A percentile compares a stretch with the other conserved stretches of the same genome.
These are phyloP conservation scores for Propithecus perrieri DNA, from an alignment of 2,797 vertebrate genomes.

Conservation along the genomic window DNA sequence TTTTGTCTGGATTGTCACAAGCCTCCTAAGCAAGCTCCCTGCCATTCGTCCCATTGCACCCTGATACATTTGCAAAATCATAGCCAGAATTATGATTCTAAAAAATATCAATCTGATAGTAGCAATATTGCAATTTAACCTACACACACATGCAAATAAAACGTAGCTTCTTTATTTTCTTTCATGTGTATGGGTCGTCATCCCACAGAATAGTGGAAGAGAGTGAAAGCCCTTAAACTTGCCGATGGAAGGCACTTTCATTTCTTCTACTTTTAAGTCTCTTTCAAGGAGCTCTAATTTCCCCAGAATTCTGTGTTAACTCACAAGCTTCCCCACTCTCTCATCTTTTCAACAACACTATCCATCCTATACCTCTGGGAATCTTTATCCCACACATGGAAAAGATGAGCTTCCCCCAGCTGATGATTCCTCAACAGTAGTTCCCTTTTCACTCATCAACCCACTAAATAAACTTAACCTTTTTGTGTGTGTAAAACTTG, in stretches of 20 bases:
- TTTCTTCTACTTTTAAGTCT: conserved; percentile 18
- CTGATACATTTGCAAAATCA: not conserved
- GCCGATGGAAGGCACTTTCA: not conserved
- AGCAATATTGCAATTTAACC: not conserved
- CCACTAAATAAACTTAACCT: not conserved
- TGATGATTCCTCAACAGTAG: not conserved
- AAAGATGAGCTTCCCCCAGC: not conserved
- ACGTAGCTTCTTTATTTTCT: not conserved
- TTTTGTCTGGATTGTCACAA: not conserved
- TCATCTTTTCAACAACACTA: conserved; percentile 21
- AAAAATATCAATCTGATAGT: not conserved
- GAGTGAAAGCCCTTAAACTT: not conserved
- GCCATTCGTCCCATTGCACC: not conserved
- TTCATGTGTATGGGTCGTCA: not conserved
- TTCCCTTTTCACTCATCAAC: not conserved
- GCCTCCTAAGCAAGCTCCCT: not conserved
- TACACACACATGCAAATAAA: not conserved
- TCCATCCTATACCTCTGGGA: not conserved
- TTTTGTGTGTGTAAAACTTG: not conserved
- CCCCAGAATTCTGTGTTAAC: not conserved
- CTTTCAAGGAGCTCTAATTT: conserved; percentile 22
- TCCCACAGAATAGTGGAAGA: not conserved
- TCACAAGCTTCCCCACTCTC: not conserved
- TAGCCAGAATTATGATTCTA: not conserved
- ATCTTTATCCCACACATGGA: not conserved